phyloP scores from a whole-genome alignment of 2,113 vertebrate species.

The Antechinus stuartii region DNA sequence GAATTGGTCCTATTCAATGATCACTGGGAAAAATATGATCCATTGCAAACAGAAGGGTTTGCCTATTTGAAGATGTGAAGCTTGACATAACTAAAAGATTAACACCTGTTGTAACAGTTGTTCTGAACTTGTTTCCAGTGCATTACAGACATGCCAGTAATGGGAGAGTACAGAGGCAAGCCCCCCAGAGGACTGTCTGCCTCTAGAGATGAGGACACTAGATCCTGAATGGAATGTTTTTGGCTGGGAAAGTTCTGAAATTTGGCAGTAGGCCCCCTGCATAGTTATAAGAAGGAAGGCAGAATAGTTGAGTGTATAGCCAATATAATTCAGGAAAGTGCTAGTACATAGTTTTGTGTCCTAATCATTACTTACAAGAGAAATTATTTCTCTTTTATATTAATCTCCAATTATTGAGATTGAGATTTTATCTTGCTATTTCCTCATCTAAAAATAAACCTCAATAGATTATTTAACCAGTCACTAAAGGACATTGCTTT shows the following conservation, averaged over 20 bases:
- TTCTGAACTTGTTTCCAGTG: conserved; percentile 35
- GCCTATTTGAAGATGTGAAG: background rate
- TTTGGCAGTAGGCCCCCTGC: background rate
- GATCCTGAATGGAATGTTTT: conserved; percentile 6
- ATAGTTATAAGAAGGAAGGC: conserved; percentile 6
- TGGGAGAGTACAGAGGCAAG: conserved; percentile 38
- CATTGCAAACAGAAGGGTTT: conserved; percentile 2
- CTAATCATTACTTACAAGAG: background rate
- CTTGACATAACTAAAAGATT: background rate
- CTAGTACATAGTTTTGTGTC: background rate
- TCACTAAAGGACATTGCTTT: background rate
- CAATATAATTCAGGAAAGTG: background rate
- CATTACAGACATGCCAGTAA: conserved; percentile 61
- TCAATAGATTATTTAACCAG: background rate
- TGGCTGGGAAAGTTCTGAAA: conserved; percentile 29
- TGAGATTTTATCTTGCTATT: background rate
- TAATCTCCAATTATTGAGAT: background rate
- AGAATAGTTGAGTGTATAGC: background rate
- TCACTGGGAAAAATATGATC: background rate
- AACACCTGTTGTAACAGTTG: conserved; percentile 71
- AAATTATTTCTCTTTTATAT: background rate
- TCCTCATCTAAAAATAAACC: background rate
- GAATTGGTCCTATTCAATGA: background rate
- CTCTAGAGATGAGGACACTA: background rate
- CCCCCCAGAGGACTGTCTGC: background rate